phyloP scores from a whole-genome alignment of 2,113 vertebrate genomes.

The Centropus bengalensis region DNA sequence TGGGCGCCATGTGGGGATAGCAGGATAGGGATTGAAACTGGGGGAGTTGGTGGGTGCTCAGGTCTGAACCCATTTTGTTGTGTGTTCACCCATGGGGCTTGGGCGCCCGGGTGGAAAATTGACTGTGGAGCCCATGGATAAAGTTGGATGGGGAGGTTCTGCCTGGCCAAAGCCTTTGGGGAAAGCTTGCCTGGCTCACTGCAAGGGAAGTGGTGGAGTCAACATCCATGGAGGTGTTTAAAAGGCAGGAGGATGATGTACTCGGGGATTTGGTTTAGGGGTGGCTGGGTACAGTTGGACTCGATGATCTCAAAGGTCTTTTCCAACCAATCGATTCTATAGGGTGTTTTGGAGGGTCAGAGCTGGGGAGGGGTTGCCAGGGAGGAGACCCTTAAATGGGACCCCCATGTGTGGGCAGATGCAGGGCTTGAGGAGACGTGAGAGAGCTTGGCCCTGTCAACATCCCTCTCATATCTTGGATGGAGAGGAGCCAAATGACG shows the following conservation, averaged over 20 bases:
- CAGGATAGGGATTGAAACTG: neutral
- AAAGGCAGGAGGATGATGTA: too few species aligned
- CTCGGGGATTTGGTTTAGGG: too few species aligned
- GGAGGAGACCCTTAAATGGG: neutral
- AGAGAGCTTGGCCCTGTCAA: neutral
- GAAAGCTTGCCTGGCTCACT: too few species aligned
- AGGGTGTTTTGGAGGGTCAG: neutral
- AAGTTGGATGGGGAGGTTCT: neutral
- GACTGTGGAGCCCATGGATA: neutral
- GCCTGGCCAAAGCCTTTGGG: neutral
- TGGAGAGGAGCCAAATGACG: neutral
- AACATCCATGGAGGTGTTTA: too few species aligned
- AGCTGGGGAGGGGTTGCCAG: neutral
- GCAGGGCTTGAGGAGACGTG: neutral
- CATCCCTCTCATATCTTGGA: neutral
- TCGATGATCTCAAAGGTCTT: too few species aligned
- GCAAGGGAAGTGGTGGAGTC: too few species aligned
- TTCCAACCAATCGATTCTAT: too few species aligned
- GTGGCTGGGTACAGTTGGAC: too few species aligned
- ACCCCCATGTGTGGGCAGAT: rapidly evolving
- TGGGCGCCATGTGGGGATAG: neutral
- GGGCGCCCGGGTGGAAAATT: neutral
- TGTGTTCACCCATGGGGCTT: rapidly evolving
- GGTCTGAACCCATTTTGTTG: neutral
- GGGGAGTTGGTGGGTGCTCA: neutral